These are phyloP conservation scores for Toxotes jaculatrix DNA, from an alignment of 2,113 vertebrate species.

Conservation along the genomic window DNA sequence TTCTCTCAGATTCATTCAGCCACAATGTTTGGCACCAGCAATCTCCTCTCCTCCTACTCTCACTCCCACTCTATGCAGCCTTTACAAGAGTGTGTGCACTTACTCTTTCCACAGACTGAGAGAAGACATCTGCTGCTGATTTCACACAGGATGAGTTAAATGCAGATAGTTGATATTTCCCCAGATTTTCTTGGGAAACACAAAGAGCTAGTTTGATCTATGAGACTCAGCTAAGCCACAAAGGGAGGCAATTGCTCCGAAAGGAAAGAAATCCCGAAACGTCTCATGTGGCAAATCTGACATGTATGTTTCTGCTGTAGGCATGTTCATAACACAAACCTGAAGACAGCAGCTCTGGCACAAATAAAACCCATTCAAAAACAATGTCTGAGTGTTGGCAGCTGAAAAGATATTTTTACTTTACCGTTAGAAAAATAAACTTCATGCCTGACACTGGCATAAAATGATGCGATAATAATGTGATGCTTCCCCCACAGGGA, in stretches of 20 bases:
- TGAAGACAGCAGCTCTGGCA: conserved; percentile 19
- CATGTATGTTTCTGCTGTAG: conserved; percentile 56
- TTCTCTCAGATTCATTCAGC: conserved; percentile 76
- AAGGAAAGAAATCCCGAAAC: conserved; percentile 36
- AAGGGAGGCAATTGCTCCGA: conserved; percentile 31
- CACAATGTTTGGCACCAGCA: conserved; percentile 71
- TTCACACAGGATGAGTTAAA: conserved; percentile 54
- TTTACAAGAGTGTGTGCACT: conserved; percentile 55
- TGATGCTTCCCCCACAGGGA: conserved; percentile 47
- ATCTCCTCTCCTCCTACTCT: conserved; percentile 70
- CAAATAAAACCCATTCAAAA: conserved; percentile 21
- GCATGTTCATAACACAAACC: conserved; percentile 35
- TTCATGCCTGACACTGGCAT: conserved; percentile 10
- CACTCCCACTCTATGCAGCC: conserved; percentile 66
- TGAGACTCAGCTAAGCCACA: conserved; percentile 33
- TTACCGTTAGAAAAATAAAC: conserved; percentile 23
- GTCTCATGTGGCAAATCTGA: conserved; percentile 48
- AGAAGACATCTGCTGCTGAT: conserved; percentile 60
- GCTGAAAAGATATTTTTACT: conserved; percentile 26
- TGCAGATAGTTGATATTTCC: conserved; percentile 56
- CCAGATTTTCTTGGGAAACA: conserved; percentile 38
- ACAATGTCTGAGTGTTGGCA: conserved; percentile 11
- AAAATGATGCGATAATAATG: conserved; percentile 61
- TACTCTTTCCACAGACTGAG: conserved; percentile 41
- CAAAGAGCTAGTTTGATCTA: conserved; percentile 54